Percentiles rank a stretch among this genome's conserved stretches.
These are phyloP conservation scores for Hyposoter didymator DNA, from an alignment of 2,888 invertebrate species.

Conservation along the genomic window DNA sequence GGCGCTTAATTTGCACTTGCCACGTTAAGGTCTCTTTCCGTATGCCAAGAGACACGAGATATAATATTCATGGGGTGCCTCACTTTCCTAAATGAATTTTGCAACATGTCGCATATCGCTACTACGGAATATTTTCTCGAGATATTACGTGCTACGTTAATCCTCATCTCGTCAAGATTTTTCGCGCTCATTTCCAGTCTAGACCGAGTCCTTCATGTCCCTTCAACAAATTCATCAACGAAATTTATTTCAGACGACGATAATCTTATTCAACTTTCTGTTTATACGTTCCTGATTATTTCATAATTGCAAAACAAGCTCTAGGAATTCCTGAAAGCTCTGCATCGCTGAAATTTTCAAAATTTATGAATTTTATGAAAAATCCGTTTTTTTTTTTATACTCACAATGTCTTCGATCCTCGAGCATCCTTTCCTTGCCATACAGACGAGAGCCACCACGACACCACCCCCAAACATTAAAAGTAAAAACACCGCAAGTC, in stretches of 20 bases:
- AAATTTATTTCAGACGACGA: too few species aligned
- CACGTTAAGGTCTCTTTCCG: slow-evolving; percentile 37
- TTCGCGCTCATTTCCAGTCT: not conserved
- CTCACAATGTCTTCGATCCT: slow-evolving; percentile 83
- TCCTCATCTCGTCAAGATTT: not conserved
- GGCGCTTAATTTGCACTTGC: slow-evolving; percentile 50
- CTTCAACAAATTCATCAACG: too few species aligned
- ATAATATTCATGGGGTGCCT: slow-evolving; percentile 36
- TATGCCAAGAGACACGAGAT: slow-evolving; percentile 17
- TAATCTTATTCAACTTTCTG: too few species aligned
- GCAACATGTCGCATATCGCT: not conserved
- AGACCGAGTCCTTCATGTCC: not conserved
- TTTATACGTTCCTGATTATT: too few species aligned
- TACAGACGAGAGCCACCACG: slow-evolving; percentile 81
- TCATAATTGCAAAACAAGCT: too few species aligned
- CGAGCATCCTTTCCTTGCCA: slow-evolving; percentile 81
- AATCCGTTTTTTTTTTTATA: slow-evolving; percentile 59
- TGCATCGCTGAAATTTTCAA: not conserved
- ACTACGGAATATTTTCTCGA: not conserved
- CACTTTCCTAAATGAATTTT: slow-evolving; percentile 4
- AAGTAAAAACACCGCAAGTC: slow-evolving; percentile 80
- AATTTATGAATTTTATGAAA: not conserved
- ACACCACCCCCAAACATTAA: slow-evolving; percentile 82
- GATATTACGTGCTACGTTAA: not conserved
- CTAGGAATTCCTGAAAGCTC: too few species aligned